Evolutionary conservation across 2,888 invertebrate species (phyloP).

Genomic region (Saturnia pavonia): DNA sequence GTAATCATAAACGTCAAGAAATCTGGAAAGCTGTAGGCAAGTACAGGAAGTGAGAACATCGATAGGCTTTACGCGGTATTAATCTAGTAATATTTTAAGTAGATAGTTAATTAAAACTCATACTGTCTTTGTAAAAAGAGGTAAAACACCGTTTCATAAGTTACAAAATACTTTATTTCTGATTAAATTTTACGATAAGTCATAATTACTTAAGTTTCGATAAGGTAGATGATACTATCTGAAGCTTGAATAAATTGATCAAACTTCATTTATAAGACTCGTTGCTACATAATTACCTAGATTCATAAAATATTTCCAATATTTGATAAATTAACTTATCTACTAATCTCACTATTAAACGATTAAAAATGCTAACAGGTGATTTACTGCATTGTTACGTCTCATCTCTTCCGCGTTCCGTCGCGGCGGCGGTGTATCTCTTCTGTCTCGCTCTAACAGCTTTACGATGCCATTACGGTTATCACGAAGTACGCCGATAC

Average conservation of each 20-base stretch:
- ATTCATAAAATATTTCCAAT: conserved; percentile 12
- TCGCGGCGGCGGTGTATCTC: conserved; percentile 58
- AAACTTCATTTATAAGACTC: not conserved
- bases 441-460: conserved; percentile 54
- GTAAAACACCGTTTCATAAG: too few relatives aligned
- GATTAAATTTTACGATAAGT: not conserved
- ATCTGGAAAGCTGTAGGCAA: too few relatives aligned
- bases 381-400: conserved; percentile 75
- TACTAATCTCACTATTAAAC: conserved; percentile 61
- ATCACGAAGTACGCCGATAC: conserved; percentile 56
- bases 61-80: too few relatives aligned
- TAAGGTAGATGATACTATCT: too few relatives aligned
- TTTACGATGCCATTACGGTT: conserved; percentile 78
- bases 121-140: not conserved
- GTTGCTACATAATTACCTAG: not conserved
- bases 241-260: not conserved
- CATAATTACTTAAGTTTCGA: not conserved
- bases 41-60: too few relatives aligned
- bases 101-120: not conserved
- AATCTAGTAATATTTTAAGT: not conserved
- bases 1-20: too few relatives aligned
- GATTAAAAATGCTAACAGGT: conserved; percentile 55
- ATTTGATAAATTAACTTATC: conserved; percentile 57
- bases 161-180: not conserved
- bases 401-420: conserved; percentile 76